Evolutionary conservation across 2,888 invertebrate genomes (phyloP).

Genomic region (Ennomos erosarius): DNA sequence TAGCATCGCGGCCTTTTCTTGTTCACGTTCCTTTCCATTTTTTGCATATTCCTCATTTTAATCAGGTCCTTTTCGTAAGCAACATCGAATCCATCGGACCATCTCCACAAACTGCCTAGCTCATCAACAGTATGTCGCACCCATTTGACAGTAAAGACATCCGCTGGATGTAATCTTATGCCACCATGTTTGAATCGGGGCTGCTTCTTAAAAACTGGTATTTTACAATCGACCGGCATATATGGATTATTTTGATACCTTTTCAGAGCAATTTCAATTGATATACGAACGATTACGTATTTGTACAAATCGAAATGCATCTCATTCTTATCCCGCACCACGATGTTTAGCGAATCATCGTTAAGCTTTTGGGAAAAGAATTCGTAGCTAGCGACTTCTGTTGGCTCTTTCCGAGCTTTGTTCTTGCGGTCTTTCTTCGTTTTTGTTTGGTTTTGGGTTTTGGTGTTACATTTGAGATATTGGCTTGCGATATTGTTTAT

Average conservation of each 20-base stretch:
- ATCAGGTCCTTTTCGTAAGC: conserved; percentile 11
- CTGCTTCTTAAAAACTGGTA: conserved; percentile 3
- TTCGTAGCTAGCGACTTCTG: too few species aligned
- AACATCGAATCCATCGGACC: conserved; percentile 10
- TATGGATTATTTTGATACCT: conserved; percentile 2
- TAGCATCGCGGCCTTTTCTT: too few species aligned
- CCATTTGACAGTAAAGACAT: conserved; percentile 15
- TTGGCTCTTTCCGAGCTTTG: not conserved
- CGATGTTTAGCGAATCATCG: not conserved
- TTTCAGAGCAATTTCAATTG: conserved; percentile 4
- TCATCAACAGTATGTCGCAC: conserved; percentile 4
- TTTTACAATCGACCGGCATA: not conserved
- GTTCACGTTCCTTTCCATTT: not conserved
- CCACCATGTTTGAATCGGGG: conserved; percentile 14
- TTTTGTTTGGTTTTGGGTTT: conserved; percentile 2
- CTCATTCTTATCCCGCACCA: conserved; percentile 4
- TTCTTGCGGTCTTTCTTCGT: not conserved
- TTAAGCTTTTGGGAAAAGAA: too few species aligned
- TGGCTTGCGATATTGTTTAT: conserved; percentile 1
- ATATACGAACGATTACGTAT: conserved; percentile 3
- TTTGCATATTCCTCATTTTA: conserved; percentile 6
- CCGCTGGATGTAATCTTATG: conserved; percentile 11
- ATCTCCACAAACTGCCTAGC: conserved; percentile 3
- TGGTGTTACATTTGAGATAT: conserved; percentile 8
- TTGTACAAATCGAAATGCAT: conserved; percentile 10